Conservation (phyloP, 2,888 invertebrate species). For the Drosophila koepferae region DNA sequence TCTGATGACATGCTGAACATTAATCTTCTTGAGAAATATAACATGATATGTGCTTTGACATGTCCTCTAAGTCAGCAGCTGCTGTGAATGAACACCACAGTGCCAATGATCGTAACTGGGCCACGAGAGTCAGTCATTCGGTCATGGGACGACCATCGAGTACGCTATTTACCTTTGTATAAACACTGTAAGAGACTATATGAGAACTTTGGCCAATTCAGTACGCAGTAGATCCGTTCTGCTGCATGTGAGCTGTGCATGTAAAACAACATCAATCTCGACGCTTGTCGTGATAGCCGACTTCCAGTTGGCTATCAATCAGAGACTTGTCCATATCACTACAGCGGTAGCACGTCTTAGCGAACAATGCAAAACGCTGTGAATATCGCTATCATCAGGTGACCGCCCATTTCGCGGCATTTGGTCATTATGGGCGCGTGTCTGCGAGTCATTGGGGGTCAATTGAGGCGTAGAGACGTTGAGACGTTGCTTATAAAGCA, state of each 20-base stretch:
- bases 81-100: background rate
- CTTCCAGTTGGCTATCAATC: slow-evolving; percentile 39
- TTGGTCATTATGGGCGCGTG: slow-evolving; percentile 70
- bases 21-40: background rate
- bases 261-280: slow-evolving; percentile 15
- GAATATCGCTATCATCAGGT: slow-evolving; percentile 56
- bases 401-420: slow-evolving; percentile 30
- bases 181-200: background rate
- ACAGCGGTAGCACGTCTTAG: slow-evolving; percentile 9
- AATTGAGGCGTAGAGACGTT: background rate
- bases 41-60: background rate
- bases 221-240: background rate
- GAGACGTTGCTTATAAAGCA: slow-evolving; percentile 39
- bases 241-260: slow-evolving; percentile 40
- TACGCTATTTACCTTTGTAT: background rate
- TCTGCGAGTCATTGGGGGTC: slow-evolving; percentile 25
- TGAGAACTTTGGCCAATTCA: background rate
- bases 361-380: slow-evolving; percentile 15
- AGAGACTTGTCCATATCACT: slow-evolving; percentile 32
- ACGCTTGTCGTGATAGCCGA: slow-evolving; percentile 11
- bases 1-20: background rate
- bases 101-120: background rate
- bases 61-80: background rate
- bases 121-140: too few species aligned
- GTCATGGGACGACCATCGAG: background rate